Conservation (phyloP, 2,797 vertebrate species). For the Betta splendens region DNA sequence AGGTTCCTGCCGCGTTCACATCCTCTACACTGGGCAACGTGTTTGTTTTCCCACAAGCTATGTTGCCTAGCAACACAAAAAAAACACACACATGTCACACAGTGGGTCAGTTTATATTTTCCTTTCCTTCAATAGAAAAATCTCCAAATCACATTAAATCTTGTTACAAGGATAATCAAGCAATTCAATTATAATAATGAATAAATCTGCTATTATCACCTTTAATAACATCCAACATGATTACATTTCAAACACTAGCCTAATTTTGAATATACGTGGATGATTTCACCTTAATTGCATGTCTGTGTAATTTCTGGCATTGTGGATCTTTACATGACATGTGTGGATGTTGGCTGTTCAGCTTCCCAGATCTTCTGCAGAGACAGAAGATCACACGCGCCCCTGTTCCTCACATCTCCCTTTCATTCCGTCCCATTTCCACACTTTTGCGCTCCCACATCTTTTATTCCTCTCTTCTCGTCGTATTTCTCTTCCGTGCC, state of each 20-base stretch:
- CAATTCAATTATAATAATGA: too few species aligned
- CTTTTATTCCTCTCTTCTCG: slow-evolving; percentile 18
- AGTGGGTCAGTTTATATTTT: too few species aligned
- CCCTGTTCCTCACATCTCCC: slow-evolving; percentile 24
- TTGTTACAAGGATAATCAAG: too few species aligned
- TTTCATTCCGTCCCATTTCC: slow-evolving; percentile 39
- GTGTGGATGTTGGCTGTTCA: slow-evolving; percentile 64
- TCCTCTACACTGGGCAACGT: slow-evolving; percentile 1
- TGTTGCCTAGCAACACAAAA: too few species aligned
- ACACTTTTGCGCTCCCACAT: slow-evolving; percentile 13
- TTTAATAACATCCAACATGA: too few species aligned
- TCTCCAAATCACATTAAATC: too few species aligned
- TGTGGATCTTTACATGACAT: slow-evolving; percentile 63
- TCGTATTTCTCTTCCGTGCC: slow-evolving; percentile 19
- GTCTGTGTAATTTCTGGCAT: slow-evolving; percentile 42
- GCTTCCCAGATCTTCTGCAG: slow-evolving; percentile 51
- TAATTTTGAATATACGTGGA: too few species aligned
- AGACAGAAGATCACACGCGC: slow-evolving; percentile 46
- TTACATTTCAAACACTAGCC: too few species aligned
- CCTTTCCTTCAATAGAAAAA: too few species aligned
- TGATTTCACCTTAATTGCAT: slow-evolving; percentile 39
- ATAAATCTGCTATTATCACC: too few species aligned
- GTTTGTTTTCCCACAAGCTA: too few species aligned
- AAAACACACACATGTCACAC: too few species aligned
- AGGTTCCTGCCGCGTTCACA: background rate